Conservation (phyloP, 1,140 invertebrate genomes). For the Oryzaephilus surinamensis region DNA sequence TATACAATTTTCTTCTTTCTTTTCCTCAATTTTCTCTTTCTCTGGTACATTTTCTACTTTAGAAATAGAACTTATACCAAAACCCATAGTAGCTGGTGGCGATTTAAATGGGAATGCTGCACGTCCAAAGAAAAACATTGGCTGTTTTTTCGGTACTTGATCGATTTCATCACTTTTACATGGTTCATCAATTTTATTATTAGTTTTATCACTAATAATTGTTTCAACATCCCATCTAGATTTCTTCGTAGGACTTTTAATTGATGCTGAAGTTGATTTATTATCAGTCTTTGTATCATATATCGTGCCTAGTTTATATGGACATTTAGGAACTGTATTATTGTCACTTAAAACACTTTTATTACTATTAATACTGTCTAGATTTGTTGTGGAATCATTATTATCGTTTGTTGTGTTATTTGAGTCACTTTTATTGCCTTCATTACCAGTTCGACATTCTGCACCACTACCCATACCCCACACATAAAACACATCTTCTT, state of each 20-base stretch:
- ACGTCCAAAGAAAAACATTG: constrained; percentile 40
- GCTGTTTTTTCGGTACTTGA: constrained; percentile 28
- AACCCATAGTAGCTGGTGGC: background rate
- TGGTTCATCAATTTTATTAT: background rate
- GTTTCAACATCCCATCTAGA: constrained; percentile 42
- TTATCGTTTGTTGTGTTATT: constrained; percentile 1
- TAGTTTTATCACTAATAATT: constrained; percentile 16
- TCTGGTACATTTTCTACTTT: constrained; percentile 8
- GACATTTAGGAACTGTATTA: constrained; percentile 7
- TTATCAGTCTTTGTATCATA: constrained; percentile 21
- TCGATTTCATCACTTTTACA: too few species aligned
- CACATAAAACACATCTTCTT: constrained; percentile 61
- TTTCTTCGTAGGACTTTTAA: constrained; percentile 30
- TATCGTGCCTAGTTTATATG: constrained; percentile 14
- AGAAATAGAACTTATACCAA: background rate
- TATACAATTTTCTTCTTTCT: too few species aligned
- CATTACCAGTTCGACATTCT: constrained; percentile 39
- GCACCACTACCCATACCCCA: constrained; percentile 58
- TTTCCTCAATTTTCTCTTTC: background rate
- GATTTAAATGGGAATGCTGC: constrained; percentile 15
- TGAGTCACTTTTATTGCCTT: constrained; percentile 7
- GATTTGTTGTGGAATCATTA: constrained; percentile 2
- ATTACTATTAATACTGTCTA: constrained; percentile 5
- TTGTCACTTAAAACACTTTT: constrained; percentile 1
- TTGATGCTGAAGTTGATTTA: constrained; percentile 7